Evolutionary conservation across 2,888 invertebrate species (phyloP), one percentile per base, ranked within the genome.

Genomic region (Ichneumoninae sp.): DNA sequence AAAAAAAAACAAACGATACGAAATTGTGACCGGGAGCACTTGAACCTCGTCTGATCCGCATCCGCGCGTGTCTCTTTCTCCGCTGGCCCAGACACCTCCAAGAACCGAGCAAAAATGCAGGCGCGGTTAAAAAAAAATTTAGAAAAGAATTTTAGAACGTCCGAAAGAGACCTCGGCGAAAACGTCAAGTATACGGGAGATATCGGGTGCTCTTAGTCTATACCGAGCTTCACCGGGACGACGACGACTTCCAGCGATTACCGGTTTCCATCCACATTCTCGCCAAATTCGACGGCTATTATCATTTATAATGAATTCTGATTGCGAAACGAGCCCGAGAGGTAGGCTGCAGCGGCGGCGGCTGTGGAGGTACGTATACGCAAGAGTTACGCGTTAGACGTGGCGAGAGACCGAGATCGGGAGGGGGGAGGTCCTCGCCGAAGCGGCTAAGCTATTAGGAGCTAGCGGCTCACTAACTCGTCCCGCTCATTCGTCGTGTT

Each of bases 231-330:
- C 40, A 40, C 40, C 75, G 71, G 78, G 75, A 78, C 71, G 65
- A 52, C 80, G 47, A 71, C 68, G 54, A 74, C 70, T 81, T 81
- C 74, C 81, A 84, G 78, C 78, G 69, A 81, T 84, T 84, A 84
- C 84, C 80, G 80, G 82, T 86, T 86, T 86, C 74, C 79, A 82
- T 85, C 80, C 50, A 79, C 75, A 76, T 83, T 87, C 82, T 84
- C 87, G 85, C 86, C 87, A 85, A 86, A 86, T 87, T 87, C 65
- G 82, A 84, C 80, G 76, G 76, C 78, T 70, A 87, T 87, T 86
- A 86, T 86, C 82, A 87, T 87, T 87, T 86, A 84, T 85, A 86
- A 87, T 85, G 82, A 84, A 87, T 87, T 85, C 85, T 82, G 36
- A 82, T 87, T 87, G 86, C 86, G 85, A 86, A 82, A 82, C 74